Evolutionary conservation across 2,888 invertebrate genomes (phyloP).

Genomic region (Myopa tessellatipennis): DNA sequence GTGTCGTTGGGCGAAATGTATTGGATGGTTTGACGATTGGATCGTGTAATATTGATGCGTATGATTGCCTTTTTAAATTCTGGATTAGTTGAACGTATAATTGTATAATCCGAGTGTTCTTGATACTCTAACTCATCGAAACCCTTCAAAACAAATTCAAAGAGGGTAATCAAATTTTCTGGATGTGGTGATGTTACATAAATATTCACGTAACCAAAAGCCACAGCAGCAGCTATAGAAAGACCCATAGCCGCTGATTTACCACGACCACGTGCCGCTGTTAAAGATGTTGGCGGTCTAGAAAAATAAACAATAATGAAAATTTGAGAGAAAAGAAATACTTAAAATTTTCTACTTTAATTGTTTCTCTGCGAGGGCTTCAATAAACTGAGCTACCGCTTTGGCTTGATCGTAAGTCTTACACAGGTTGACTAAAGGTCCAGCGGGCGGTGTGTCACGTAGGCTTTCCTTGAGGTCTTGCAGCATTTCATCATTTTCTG

Average conservation of each 20-base stretch:
- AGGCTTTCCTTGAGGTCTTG: constrained; percentile 83
- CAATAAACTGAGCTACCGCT: constrained; percentile 91
- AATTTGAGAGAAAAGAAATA: background rate
- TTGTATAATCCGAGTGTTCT: constrained; percentile 95
- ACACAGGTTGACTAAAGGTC: constrained; percentile 87
- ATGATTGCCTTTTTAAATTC: constrained; percentile 97
- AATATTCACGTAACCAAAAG: constrained; percentile 85
- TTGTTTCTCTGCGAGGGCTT: constrained; percentile 92
- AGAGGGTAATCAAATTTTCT: constrained; percentile 96
- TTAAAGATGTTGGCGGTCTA: constrained; percentile 92
- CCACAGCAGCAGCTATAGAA: constrained; percentile 86
- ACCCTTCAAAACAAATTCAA: constrained; percentile 96
- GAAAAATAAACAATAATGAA: background rate
- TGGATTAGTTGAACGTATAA: constrained; percentile 93
- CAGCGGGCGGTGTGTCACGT: constrained; percentile 91
- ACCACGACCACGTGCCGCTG: constrained; percentile 96
- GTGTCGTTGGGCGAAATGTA: constrained; percentile 96
- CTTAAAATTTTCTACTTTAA: constrained; percentile 68
- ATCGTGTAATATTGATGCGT: constrained; percentile 88
- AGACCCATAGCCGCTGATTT: constrained; percentile 98
- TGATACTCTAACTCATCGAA: constrained; percentile 94
- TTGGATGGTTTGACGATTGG: constrained; percentile 95
- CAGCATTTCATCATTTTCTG: constrained; percentile 73
- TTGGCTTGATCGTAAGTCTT: constrained; percentile 95
- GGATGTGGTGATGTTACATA: constrained; percentile 98